Percentiles rank a stretch among this genome's conserved stretches.
phyloP scores from a whole-genome alignment of 1,140 invertebrate genomes.

The Cydia amplana region DNA sequence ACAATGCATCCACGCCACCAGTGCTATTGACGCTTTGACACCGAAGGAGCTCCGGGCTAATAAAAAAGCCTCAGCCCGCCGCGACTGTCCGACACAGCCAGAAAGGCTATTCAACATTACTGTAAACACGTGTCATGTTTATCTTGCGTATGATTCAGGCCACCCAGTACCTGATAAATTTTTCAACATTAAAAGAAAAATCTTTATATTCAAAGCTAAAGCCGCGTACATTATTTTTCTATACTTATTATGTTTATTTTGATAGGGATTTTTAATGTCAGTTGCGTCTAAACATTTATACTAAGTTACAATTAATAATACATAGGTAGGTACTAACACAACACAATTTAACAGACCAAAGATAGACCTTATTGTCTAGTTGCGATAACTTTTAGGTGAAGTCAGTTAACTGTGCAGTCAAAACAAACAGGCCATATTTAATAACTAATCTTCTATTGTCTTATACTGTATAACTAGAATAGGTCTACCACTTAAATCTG shows the following conservation, averaged over 20 bases:
- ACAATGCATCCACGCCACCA: neutral
- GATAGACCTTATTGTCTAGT: too few relatives aligned
- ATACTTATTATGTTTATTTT: neutral
- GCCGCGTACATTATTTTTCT: neutral
- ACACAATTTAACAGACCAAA: too few relatives aligned
- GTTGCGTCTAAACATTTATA: neutral
- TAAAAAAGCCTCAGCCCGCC: neutral
- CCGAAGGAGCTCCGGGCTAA: constrained; percentile 12
- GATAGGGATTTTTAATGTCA: neutral
- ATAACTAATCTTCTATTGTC: too few relatives aligned
- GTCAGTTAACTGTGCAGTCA: too few relatives aligned
- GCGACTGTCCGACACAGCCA: constrained; percentile 23
- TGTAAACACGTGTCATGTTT: neutral
- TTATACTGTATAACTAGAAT: too few relatives aligned
- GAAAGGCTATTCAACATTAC: neutral
- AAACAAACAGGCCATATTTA: too few relatives aligned
- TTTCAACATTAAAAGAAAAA: neutral
- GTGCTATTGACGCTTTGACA: constrained; percentile 23
- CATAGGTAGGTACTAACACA: too few relatives aligned
- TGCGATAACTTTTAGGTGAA: too few relatives aligned
- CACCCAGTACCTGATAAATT: neutral
- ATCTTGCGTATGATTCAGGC: neutral
- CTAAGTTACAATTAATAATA: too few relatives aligned
- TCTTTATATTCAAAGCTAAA: neutral
- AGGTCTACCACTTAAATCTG: too few relatives aligned